phyloP scores from a whole-genome alignment of 2,113 vertebrate species.

The Catharus minimus region DNA sequence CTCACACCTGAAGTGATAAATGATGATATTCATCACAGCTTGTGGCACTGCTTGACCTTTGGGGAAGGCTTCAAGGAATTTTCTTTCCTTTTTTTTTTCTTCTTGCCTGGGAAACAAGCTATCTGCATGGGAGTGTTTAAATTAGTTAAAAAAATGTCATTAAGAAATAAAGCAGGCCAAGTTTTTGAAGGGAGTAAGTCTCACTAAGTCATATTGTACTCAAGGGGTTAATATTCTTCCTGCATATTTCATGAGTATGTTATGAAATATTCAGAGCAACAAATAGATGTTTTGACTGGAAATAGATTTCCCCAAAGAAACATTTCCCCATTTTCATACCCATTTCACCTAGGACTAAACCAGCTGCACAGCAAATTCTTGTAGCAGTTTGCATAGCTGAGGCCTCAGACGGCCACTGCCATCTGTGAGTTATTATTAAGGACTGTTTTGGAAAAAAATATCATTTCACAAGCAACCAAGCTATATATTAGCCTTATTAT shows the following conservation, averaged over 20 bases:
- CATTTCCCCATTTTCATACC: background rate
- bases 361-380: background rate
- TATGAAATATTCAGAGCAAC: background rate
- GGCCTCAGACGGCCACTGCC: background rate
- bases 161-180: background rate
- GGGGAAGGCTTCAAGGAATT: background rate
- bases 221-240: background rate
- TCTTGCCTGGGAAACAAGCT: background rate
- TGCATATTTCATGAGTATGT: background rate
- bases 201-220: background rate
- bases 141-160: background rate
- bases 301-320: slow-evolving; percentile 15
- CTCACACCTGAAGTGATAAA: background rate
- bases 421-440: slow-evolving; percentile 22
- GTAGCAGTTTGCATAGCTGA: background rate
- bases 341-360: background rate
- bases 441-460: background rate
- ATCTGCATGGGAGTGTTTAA: background rate
- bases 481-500: background rate
- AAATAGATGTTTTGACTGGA: slow-evolving; percentile 8
- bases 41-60: background rate
- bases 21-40: background rate
- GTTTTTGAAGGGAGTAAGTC: background rate
- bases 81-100: background rate
- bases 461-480: background rate